Evolutionary conservation across 2,113 vertebrate species (phyloP), one percentile per base, ranked within the genome.

Genomic region (Pionites leucogaster): DNA sequence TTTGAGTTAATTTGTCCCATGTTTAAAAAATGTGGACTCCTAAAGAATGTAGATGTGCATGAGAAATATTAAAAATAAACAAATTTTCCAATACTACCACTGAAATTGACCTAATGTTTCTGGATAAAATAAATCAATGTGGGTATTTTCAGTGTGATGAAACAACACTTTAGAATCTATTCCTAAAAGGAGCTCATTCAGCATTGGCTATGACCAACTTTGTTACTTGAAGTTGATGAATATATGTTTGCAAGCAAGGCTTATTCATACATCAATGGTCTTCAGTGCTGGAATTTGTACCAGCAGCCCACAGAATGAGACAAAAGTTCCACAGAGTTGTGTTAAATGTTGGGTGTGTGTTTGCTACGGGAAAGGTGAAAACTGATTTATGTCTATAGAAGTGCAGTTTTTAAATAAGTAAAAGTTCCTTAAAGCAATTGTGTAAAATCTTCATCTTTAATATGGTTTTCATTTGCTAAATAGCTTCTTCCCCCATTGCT

Each of bases 61-160:
- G 93, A 95, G 90, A 94, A 94, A 86, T 57, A 35, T 64, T 68
- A 86, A 71, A 93, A 95, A 88, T 65, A 95, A 94, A 75, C 82
- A 93, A 88, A 88, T 95, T 95, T 52, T 81, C 90, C 91, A 89
- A 24, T 78, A 86, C 82, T 89, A 88, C 88, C 82, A 95, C 90
- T 83, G 70, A 91, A 92, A 94, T 42, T 79, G 74, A 50, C 65
- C 64, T 78, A 47, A 55, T 62, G 50, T 29, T 47, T 44, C 41
- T 52, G 65, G 39, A 37, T 67, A 46, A 96, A 93, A 88, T 68
- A 86, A 90, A 93, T 78, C 27, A 55, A 1, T 60, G 11, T n/a
- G 52, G 17, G 24, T 71, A 88, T 89, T 94, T 82, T 69, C 65
- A 76, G n/a, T 42, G n/a, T 62, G 23, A 89, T 62, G 53, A 82